Evolutionary conservation across 1,140 invertebrate genomes (phyloP).

Genomic region (Telenomus remus): DNA sequence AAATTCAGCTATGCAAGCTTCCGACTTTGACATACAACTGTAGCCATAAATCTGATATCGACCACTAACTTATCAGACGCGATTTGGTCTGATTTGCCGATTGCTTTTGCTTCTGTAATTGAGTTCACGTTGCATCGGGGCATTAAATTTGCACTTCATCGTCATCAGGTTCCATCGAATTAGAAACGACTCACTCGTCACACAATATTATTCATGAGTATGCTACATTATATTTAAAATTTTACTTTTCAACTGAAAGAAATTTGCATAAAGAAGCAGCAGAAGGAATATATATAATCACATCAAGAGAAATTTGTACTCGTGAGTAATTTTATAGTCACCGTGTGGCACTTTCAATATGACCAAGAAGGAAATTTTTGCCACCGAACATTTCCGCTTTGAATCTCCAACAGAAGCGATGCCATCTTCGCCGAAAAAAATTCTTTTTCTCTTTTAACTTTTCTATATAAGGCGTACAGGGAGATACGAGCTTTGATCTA

Average conservation of each 20-base stretch:
- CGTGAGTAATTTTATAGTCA: no score
- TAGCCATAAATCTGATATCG: conserved; percentile 38
- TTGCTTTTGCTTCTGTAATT: conserved; percentile 34
- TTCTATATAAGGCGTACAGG: conserved; percentile 25
- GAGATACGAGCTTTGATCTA: conserved; percentile 65
- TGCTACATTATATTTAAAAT: no score
- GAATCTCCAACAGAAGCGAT: no score
- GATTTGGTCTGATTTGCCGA: conserved; percentile 28
- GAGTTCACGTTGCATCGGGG: conserved; percentile 22
- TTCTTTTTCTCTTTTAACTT: conserved; percentile 35
- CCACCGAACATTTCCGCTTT: no score
- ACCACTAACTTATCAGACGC: conserved; percentile 35
- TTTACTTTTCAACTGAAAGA: no score
- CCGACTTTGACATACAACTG: conserved; percentile 37
- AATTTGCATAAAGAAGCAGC: no score
- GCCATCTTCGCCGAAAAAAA: conserved; percentile 4
- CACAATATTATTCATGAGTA: no score
- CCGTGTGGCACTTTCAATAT: no score
- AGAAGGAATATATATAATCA: no score
- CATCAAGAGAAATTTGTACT: no score
- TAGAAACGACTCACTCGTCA: no score
- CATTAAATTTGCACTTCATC: conserved; percentile 23
- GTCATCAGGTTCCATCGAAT: background rate
- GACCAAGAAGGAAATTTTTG: no score
- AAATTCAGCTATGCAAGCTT: conserved; percentile 42